Evolutionary conservation across 2,797 vertebrate genomes (phyloP).

Genomic region (Falco berigora): DNA sequence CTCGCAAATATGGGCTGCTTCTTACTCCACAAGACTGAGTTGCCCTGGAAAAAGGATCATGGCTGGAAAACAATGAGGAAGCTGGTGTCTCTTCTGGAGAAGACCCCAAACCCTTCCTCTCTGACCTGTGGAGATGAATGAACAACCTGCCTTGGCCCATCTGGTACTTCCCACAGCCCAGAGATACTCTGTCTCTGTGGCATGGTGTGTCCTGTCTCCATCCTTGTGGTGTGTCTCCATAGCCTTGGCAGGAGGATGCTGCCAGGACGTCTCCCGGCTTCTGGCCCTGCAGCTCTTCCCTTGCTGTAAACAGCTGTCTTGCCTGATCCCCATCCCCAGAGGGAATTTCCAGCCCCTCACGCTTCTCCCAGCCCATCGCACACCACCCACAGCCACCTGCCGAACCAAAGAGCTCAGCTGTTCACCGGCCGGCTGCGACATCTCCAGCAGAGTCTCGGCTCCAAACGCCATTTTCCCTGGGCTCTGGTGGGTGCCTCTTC

Average conservation of each 20-base stretch:
- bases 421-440: fast-evolving
- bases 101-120: not conserved
- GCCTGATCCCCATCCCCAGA: not conserved
- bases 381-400: not conserved
- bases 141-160: not conserved
- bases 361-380: not conserved
- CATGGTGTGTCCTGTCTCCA: not conserved
- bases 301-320: not conserved
- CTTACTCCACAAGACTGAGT: not conserved
- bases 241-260: not conserved
- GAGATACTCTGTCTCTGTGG: not conserved
- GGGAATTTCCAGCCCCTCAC: not conserved
- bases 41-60: not conserved
- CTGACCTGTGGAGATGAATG: not conserved
- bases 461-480: not conserved
- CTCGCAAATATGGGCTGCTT: not conserved
- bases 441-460: not conserved
- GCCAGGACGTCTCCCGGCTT: fast-evolving
- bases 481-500: not conserved
- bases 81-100: not conserved
- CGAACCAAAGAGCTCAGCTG: not conserved
- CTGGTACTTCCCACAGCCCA: not conserved
- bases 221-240: not conserved
- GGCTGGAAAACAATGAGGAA: not conserved
- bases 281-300: not conserved